Percentiles rank a stretch among this genome's conserved stretches.
These are phyloP conservation scores for Tragelaphus scriptus DNA, from an alignment of 2,113 vertebrate species.

Conservation along the genomic window DNA sequence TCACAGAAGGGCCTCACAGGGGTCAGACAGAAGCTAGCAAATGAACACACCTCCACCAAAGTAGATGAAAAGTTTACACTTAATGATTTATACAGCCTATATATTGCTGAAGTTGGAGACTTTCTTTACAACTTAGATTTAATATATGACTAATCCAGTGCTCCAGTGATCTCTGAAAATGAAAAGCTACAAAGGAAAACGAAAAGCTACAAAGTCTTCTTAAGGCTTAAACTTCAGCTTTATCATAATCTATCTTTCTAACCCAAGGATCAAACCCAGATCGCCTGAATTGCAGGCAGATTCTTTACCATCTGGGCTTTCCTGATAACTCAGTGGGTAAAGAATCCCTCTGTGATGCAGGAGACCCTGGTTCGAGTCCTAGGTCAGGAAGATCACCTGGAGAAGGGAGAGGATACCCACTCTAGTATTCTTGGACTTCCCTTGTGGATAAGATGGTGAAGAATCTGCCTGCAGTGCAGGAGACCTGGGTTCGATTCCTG, in stretches of 20 bases:
- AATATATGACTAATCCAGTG: neutral
- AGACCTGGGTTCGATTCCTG: neutral
- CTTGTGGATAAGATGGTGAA: neutral
- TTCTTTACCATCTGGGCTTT: neutral
- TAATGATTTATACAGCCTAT: neutral
- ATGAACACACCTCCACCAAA: neutral
- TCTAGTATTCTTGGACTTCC: neutral
- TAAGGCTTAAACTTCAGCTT: neutral
- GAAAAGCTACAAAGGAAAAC: neutral
- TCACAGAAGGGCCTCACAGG: neutral
- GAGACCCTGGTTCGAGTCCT: neutral
- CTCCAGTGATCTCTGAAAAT: neutral
- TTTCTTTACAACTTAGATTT: neutral
- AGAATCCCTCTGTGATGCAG: neutral
- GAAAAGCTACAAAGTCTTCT: neutral
- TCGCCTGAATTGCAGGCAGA: neutral
- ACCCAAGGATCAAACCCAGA: neutral
- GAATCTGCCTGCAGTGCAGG: neutral
- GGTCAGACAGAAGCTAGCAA: neutral
- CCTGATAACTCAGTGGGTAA: neutral
- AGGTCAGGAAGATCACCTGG: accelerated
- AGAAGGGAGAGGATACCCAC: neutral
- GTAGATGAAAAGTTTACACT: neutral
- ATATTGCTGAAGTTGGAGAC: neutral
- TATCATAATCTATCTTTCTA: neutral